Evolutionary conservation across 2,888 invertebrate genomes (phyloP), one percentile per base, ranked within the genome.

Genomic region (Antheraea assamensis): DNA sequence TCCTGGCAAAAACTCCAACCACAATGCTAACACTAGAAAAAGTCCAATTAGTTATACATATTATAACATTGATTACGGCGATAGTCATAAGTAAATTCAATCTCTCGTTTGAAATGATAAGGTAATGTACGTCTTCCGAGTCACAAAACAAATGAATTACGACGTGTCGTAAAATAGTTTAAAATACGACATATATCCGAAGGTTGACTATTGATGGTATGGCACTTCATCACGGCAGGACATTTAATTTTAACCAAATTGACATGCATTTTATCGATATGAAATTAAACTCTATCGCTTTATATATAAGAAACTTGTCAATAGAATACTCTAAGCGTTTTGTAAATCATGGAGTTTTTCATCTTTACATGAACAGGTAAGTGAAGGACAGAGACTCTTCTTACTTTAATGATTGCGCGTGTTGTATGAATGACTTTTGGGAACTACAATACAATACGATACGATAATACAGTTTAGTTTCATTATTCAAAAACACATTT

Each of bases 341-440:
- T 10, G 7, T 15, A 64, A 30, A 64, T 30, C 19, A 61, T 27
- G 13, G 4, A 3, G 0, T 15, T 64, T 27, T 64, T 27, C 61
- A 17, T 42, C 30, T 64, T 27, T 30, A 27, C 13, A 17, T 30
- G 19, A 30, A 30, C 61, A 88, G 87, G 87, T 88, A 87, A 84
- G 81, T 83, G 17, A 64, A 64, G 13, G 30, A 30, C 61, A 64
- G 13, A 17, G 61, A 64, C 61, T 64, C 17, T 55, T 49, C 8
- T 49, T 49, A 19, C 17, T 81, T 84, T 83, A 83, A 85, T 88
- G 80, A 80, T 84, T 83, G 83, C 85, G 80, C 89, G 88, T 90
- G 88, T 87, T 88, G 87, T 87, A 90, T 92, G 92, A 93, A 93
- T 93, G 89, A 85, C 83, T 86, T 89, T 89, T 74, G 80, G 82